Evolutionary conservation across 2,888 invertebrate genomes (phyloP), one percentile per base, ranked within the genome.

Genomic region (Apeira syringaria): DNA sequence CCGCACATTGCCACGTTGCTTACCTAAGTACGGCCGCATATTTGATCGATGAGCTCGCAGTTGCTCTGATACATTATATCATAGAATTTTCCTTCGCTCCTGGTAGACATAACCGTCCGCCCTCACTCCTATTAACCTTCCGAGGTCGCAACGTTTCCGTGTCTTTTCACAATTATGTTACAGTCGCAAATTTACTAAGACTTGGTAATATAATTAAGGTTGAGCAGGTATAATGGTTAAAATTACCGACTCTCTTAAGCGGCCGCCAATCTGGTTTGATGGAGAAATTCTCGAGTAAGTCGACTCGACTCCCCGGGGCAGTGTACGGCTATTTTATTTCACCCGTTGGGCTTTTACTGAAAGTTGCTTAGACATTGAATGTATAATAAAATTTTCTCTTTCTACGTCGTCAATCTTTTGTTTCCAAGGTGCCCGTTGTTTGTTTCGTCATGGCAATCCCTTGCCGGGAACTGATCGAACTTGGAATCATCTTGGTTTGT

Each of bases 41-140:
- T 76, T 78, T 82, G 84, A 84, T 84, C 80, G 80, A 84, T 83
- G 80, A 74, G 70, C 67, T 71, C 60, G 24, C 9, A 52, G 71
- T 78, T 72, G 61, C 73, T 61, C 58, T 67, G 72, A 74, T 74
- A 76, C 66, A 72, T 79, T 73, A 72, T 67, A 67, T 63, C 46
- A 45, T 38, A 66, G 61, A 70, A 67, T 58, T 65, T 62, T 46
- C 38, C 26, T 31, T 35, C 12, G 57, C 59, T 57, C 53, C 55
- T 40, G 44, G 41, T 53, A 58, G 53, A 57, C 53, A 47, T 52
- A 51, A 34, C 53, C 49, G 55, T 46, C 53, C 57, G 54, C 51
- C 59, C 45, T 38, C 49, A 42, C 39, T 51, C 70, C 75, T 75
- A 74, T 72, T 79, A 74, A 70, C 67, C 60, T 62, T 54, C 57